Percentiles rank a stretch among this genome's conserved stretches.
These are phyloP conservation scores for Gambusia holbrooki DNA, from an alignment of 2,113 vertebrate species.

Conservation along the genomic window DNA sequence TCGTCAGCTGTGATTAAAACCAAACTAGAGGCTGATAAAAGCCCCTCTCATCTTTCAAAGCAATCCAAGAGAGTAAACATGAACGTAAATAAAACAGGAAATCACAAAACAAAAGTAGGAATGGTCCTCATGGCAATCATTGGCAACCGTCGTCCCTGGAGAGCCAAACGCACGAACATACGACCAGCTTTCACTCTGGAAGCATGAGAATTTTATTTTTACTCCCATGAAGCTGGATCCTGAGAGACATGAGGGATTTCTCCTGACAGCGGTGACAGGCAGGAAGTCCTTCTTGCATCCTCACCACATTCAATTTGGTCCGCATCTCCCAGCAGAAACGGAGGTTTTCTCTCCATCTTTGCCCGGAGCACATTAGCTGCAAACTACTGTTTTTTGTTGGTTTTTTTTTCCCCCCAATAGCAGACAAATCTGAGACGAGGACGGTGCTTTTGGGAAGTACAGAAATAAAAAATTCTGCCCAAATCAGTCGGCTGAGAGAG, in stretches of 20 bases:
- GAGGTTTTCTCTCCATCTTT: constrained; percentile 30
- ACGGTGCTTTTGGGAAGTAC: constrained; percentile 16
- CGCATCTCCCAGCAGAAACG: constrained; percentile 28
- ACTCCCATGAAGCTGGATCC: constrained; percentile 29
- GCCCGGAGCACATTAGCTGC: constrained; percentile 41
- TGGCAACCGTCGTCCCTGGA: background rate
- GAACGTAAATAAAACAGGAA: background rate
- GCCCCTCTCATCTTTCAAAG: constrained; percentile 14
- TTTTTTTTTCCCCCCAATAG: constrained; percentile 24
- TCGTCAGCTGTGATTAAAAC: constrained; percentile 11
- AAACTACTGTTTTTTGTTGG: constrained; percentile 23
- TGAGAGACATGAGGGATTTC: constrained; percentile 33
- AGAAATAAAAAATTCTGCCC: constrained; percentile 4
- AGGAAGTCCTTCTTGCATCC: constrained; percentile 43
- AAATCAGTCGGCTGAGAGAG: constrained; percentile 7
- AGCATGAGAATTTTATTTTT: constrained; percentile 31
- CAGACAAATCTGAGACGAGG: constrained; percentile 37
- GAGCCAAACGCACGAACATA: background rate
- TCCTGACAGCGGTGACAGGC: constrained; percentile 57
- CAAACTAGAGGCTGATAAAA: constrained; percentile 31
- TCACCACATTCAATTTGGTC: constrained; percentile 31
- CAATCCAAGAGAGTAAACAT: constrained; percentile 23
- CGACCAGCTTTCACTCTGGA: constrained; percentile 33
- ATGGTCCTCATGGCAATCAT: background rate
- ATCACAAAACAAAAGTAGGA: constrained; percentile 4